phyloP scores from a whole-genome alignment of 2,113 vertebrate species.

The Rana temporaria region DNA sequence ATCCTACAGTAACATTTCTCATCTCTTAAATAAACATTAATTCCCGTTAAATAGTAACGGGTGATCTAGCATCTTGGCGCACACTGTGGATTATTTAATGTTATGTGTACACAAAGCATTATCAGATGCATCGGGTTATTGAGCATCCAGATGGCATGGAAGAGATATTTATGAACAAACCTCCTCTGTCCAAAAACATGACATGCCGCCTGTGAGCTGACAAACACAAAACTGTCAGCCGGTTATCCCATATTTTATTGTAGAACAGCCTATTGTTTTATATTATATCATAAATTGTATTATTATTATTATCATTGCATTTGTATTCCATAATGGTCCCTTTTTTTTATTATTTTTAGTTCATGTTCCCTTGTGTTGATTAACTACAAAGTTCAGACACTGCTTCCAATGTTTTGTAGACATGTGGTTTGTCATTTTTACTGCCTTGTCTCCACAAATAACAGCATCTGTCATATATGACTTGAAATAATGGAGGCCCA shows the following conservation, averaged over 20 bases:
- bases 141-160: conserved; percentile 28
- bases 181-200: conserved; percentile 15
- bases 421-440: too few species aligned
- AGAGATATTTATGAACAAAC: conserved; percentile 27
- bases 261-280: too few species aligned
- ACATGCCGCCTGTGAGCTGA: background rate
- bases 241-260: background rate
- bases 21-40: conserved; percentile 34
- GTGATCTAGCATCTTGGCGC: conserved; percentile 28
- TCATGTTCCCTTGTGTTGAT: too few species aligned
- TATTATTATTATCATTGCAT: too few species aligned
- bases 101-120: conserved; percentile 37
- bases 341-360: too few species aligned
- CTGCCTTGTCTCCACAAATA: too few species aligned
- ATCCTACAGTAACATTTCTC: background rate
- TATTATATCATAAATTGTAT: too few species aligned
- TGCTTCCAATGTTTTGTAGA: too few species aligned
- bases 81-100: conserved; percentile 25
- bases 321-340: too few species aligned
- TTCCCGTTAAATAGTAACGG: conserved; percentile 26
- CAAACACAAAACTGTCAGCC: conserved; percentile 11
- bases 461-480: too few species aligned
- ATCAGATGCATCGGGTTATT: conserved; percentile 8
- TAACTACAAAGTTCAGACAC: too few species aligned
- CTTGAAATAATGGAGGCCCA: too few species aligned